These are phyloP conservation scores for Lateolabrax maculatus DNA, from an alignment of 2,797 vertebrate genomes.

Conservation along the genomic window DNA sequence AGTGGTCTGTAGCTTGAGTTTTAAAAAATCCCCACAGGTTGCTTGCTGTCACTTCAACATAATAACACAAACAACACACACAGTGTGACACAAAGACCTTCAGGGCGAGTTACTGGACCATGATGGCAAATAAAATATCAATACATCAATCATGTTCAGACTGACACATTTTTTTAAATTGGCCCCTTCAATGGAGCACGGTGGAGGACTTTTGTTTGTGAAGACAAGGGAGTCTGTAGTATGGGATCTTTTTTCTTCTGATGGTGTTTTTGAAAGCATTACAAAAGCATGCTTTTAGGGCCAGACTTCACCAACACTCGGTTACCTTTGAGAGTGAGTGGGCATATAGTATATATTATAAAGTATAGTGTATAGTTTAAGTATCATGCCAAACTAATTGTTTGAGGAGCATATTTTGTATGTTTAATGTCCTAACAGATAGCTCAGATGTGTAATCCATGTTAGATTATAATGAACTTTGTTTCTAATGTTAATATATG, in stretches of 20 bases:
- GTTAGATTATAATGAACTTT: not conserved
- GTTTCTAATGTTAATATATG: not conserved
- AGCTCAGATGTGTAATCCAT: not conserved
- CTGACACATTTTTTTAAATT: conserved; percentile 14
- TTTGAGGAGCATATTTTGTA: not conserved
- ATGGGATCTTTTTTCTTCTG: not conserved
- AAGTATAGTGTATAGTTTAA: too few species aligned
- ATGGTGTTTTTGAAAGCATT: not conserved
- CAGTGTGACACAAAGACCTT: conserved; percentile 33
- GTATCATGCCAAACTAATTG: too few species aligned
- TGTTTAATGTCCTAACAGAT: not conserved
- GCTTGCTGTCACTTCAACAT: conserved; percentile 21
- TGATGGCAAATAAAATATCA: conserved; percentile 48
- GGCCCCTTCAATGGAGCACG: not conserved
- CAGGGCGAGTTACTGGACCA: conserved; percentile 34
- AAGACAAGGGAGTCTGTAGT: not conserved
- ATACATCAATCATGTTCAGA: conserved; percentile 51
- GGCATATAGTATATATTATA: too few species aligned
- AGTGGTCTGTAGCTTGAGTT: not conserved
- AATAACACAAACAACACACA: conserved; percentile 13
- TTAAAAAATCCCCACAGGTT: conserved; percentile 14
- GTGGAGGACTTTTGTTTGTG: not conserved
- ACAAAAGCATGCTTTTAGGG: not conserved
- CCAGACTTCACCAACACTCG: not conserved
- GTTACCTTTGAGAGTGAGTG: not conserved